Conservation (phyloP, 2,797 vertebrate species). For the Vultur gryphus region DNA sequence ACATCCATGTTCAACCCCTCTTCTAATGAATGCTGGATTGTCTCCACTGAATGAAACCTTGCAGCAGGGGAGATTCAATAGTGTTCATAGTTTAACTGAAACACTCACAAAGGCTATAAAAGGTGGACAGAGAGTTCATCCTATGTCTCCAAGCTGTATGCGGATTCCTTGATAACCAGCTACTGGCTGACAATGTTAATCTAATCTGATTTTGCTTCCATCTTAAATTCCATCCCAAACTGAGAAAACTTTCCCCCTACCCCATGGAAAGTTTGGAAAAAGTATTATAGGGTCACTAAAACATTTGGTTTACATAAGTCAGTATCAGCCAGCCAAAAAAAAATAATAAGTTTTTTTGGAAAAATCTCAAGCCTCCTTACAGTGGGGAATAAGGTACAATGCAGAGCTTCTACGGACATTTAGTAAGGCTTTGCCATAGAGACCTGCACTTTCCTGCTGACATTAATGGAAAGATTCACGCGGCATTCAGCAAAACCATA, state of each 20-base stretch:
- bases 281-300: background rate
- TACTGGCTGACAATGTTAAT: background rate
- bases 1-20: accelerated
- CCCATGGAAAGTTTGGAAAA: background rate
- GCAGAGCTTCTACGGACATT: background rate
- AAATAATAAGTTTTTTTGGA: background rate
- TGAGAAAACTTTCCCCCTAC: background rate
- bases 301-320: background rate
- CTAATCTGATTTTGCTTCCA: background rate
- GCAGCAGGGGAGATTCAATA: accelerated
- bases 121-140: background rate
- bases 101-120: background rate
- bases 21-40: background rate
- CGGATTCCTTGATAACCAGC: background rate
- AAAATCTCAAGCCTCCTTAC: background rate
- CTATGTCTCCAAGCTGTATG: background rate
- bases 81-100: background rate
- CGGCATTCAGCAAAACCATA: background rate
- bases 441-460: background rate
- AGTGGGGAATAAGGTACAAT: background rate
- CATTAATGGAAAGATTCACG: background rate
- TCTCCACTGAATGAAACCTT: background rate
- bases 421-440: background rate
- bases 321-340: background rate
- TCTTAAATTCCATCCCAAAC: background rate